Conservation (phyloP, 2,888 invertebrate genomes). For the Abscondita cerata region DNA sequence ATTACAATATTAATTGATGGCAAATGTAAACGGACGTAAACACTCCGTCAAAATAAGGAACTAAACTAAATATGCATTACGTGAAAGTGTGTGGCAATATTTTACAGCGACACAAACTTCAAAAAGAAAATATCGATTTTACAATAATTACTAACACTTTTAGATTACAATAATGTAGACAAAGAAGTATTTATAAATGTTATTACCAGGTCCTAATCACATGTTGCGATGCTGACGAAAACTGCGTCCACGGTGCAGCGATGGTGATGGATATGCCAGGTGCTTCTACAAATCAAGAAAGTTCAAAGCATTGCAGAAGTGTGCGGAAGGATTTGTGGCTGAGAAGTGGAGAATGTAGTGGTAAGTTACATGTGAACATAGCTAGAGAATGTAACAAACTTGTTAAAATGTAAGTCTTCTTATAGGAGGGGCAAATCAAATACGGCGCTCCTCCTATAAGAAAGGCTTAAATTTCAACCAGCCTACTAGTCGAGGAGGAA, state of each 20-base stretch:
- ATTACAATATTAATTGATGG: too few species aligned
- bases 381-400: too few species aligned
- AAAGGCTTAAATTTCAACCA: too few species aligned
- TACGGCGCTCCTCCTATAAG: too few species aligned
- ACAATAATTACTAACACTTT: slow-evolving; percentile 8
- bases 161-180: background rate
- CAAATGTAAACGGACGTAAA: too few species aligned
- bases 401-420: too few species aligned
- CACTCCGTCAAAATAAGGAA: too few species aligned
- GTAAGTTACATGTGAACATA: slow-evolving; percentile 40
- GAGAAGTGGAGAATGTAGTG: slow-evolving; percentile 38
- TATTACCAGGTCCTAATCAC: slow-evolving; percentile 51
- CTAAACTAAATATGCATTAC: too few species aligned
- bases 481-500: too few species aligned
- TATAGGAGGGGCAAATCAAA: too few species aligned
- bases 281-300: slow-evolving; percentile 16
- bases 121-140: slow-evolving; percentile 9
- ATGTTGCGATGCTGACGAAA: slow-evolving; percentile 49
- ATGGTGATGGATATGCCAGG: slow-evolving; percentile 40
- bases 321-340: slow-evolving; percentile 42
- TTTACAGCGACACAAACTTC: too few species aligned
- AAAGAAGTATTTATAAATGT: background rate
- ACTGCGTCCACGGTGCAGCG: slow-evolving; percentile 54
- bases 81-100: too few species aligned
- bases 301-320: slow-evolving; percentile 42